These are phyloP conservation scores for Eptatretus burgeri DNA, from an alignment of 2,113 vertebrate genomes.

Conservation along the genomic window DNA sequence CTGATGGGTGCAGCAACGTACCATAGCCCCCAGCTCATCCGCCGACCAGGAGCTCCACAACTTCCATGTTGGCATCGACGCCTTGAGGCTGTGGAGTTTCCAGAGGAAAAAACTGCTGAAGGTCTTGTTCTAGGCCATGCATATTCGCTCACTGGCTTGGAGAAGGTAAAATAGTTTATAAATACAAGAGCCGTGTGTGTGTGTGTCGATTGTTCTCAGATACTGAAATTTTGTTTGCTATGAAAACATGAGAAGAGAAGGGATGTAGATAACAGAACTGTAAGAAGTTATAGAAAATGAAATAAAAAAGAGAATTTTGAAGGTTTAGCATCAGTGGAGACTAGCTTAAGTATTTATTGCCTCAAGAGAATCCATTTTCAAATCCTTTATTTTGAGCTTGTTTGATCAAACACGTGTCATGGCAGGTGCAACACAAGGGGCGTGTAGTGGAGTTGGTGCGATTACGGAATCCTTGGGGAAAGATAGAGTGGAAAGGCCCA, in stretches of 20 bases:
- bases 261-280: no score
- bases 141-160: constrained; percentile 2
- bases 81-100: not conserved
- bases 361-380: no score
- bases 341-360: no score
- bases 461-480: constrained; percentile 3
- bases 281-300: no score
- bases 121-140: constrained; percentile 2
- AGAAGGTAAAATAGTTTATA: not conserved
- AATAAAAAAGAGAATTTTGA: no score
- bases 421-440: not conserved
- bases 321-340: no score
- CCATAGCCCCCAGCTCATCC: not conserved
- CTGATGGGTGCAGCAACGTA: constrained; percentile 7
- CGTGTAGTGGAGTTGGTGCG: constrained; percentile 1
- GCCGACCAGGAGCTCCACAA: not conserved
- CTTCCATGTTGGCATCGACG: not conserved
- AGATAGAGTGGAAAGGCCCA: constrained; percentile 1
- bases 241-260: no score
- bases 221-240: no score
- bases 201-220: no score
- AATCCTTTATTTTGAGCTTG: no score
- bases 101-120: not conserved
- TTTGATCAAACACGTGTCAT: no score
- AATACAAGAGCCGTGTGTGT: no score